phyloP scores from a whole-genome alignment of 2,113 vertebrate genomes.

The Menura novaehollandiae region DNA sequence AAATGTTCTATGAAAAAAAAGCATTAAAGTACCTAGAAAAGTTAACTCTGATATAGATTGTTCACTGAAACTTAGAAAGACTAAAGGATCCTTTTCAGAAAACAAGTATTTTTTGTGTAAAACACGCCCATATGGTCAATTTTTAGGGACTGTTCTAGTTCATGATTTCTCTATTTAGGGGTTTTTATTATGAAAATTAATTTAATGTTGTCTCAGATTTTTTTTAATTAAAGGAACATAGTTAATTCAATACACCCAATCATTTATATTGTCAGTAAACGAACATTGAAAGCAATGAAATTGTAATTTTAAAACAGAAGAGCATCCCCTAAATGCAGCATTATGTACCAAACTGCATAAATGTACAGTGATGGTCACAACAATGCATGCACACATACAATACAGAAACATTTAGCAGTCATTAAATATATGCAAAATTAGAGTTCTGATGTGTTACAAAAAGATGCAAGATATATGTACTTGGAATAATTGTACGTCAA shows the following conservation, averaged over 20 bases:
- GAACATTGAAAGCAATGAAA: neutral
- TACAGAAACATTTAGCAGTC: neutral
- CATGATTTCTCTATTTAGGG: rapidly evolving
- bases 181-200: neutral
- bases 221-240: neutral
- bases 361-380: rapidly evolving
- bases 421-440: neutral
- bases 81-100: neutral
- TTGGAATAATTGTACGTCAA: neutral
- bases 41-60: neutral
- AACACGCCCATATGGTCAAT: neutral
- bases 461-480: neutral
- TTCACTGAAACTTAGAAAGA: neutral
- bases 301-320: neutral
- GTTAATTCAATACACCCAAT: neutral
- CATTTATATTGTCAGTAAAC: neutral
- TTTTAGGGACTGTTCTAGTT: neutral
- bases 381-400: rapidly evolving
- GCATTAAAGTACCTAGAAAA: neutral
- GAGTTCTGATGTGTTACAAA: neutral
- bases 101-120: neutral
- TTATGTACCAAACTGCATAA: neutral
- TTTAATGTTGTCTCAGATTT: neutral
- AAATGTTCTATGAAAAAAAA: neutral
- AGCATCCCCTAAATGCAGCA: neutral